These are phyloP conservation scores for Nephotettix cincticeps DNA, from an alignment of 1,140 invertebrate species.

Conservation along the genomic window DNA sequence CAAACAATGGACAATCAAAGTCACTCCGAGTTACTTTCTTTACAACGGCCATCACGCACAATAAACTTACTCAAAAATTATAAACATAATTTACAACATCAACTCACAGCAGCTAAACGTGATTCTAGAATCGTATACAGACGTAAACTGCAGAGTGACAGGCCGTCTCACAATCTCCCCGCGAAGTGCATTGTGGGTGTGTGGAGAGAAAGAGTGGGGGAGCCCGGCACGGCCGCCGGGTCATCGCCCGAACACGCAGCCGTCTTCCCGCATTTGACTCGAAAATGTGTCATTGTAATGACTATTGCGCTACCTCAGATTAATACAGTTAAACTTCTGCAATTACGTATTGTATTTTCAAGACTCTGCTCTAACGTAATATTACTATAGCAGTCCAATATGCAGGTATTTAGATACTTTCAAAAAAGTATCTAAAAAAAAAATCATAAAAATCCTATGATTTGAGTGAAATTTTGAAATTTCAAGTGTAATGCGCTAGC, in stretches of 20 bases:
- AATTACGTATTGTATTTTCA: not conserved
- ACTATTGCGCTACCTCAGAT: not conserved
- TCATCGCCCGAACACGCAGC: not conserved
- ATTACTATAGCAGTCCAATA: not conserved
- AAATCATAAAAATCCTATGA: not conserved
- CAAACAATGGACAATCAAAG: constrained; percentile 5
- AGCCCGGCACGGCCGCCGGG: not conserved
- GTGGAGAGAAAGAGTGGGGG: not conserved
- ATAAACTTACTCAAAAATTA: not conserved
- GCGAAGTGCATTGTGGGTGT: not conserved
- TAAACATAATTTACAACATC: not conserved
- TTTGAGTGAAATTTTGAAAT: not conserved
- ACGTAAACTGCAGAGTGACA: not conserved
- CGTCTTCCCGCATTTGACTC: too few species aligned
- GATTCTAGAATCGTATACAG: not conserved
- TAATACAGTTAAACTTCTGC: not conserved
- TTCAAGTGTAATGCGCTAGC: too few species aligned
- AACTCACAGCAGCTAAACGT: not conserved
- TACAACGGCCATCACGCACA: not conserved
- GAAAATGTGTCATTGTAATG: too few species aligned
- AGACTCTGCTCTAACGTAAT: not conserved
- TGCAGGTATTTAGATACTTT: not conserved
- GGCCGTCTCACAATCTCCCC: not conserved
- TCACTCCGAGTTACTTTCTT: constrained; percentile 5
- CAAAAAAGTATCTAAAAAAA: not conserved